Evolutionary conservation across 2,113 vertebrate species (phyloP).

Genomic region (Phoxinus phoxinus): DNA sequence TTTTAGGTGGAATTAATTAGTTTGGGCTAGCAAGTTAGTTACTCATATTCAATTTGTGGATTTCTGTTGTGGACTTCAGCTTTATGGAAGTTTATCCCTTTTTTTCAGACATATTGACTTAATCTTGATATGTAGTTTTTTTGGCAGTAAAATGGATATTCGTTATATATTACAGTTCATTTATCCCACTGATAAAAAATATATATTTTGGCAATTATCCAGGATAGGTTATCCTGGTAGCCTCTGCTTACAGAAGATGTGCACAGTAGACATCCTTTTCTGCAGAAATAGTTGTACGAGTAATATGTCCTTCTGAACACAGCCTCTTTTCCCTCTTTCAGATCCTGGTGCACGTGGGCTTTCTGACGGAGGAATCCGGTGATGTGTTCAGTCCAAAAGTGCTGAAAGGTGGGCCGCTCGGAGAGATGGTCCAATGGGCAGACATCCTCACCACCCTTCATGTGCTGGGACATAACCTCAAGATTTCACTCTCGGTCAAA

Average conservation of each 20-base stretch:
- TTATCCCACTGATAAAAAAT: not conserved
- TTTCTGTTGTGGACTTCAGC: too few relatives aligned
- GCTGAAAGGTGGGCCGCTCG: slow-evolving; percentile 93
- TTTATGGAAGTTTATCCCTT: too few relatives aligned
- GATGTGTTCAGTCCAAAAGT: slow-evolving; percentile 96
- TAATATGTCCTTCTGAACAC: not conserved
- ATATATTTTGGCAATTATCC: too few relatives aligned
- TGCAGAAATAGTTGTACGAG: not conserved
- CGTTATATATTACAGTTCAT: too few relatives aligned
- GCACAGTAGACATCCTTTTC: not conserved
- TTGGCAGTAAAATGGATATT: not conserved
- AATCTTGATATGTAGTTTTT: not conserved
- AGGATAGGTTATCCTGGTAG: too few relatives aligned
- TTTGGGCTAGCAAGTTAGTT: too few relatives aligned
- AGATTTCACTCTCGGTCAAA: slow-evolving; percentile 92
- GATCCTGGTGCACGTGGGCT: slow-evolving; percentile 95
- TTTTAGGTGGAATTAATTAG: too few relatives aligned
- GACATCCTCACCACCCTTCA: slow-evolving; percentile 93
- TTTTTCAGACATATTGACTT: too few relatives aligned
- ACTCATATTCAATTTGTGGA: too few relatives aligned
- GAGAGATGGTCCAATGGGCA: slow-evolving; percentile 99
- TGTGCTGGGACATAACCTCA: slow-evolving; percentile 89
- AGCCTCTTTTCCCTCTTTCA: slow-evolving; percentile 60
- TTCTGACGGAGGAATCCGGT: slow-evolving; percentile 95
- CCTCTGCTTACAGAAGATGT: not conserved